Conservation (phyloP, 1,140 invertebrate genomes). For the Drosophila busckii region DNA sequence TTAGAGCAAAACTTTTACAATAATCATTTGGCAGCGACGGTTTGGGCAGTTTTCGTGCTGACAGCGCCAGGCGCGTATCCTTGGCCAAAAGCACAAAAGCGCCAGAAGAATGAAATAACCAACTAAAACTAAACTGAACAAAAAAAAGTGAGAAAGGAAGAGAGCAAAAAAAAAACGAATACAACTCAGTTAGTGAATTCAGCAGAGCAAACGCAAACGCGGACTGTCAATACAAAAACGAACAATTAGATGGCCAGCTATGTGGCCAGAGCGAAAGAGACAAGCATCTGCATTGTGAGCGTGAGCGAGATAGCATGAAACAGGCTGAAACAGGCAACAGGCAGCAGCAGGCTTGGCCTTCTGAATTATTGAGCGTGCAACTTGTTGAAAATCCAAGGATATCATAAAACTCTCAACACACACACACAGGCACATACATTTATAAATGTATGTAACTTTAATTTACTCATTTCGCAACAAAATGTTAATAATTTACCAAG, state of each 20-base stretch:
- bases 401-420: slow-evolving; percentile 15
- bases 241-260: slow-evolving; percentile 52
- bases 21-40: slow-evolving; percentile 59
- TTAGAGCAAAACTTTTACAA: slow-evolving; percentile 69
- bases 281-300: no score
- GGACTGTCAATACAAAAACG: slow-evolving; percentile 68
- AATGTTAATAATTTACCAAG: slow-evolving; percentile 64
- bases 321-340: slow-evolving; percentile 29
- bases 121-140: slow-evolving; percentile 35
- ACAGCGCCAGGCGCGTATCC: no score
- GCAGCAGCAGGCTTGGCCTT: slow-evolving; percentile 54
- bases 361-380: slow-evolving; percentile 67
- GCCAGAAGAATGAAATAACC: slow-evolving; percentile 34
- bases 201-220: slow-evolving; percentile 62
- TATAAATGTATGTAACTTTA: slow-evolving; percentile 29
- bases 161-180: slow-evolving; percentile 30
- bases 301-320: no score
- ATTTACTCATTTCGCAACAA: slow-evolving; percentile 69
- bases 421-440: not conserved
- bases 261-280: no score
- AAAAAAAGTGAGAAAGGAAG: slow-evolving; percentile 13
- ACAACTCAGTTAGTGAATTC: slow-evolving; percentile 55
- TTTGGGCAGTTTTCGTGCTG: no score
- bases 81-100: slow-evolving; percentile 48
- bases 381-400: slow-evolving; percentile 69